A percentile compares a stretch with the other conserved stretches of the same genome.
Evolutionary conservation across 2,113 vertebrate species (phyloP).

Genomic region (Cephalopterus ornatus): DNA sequence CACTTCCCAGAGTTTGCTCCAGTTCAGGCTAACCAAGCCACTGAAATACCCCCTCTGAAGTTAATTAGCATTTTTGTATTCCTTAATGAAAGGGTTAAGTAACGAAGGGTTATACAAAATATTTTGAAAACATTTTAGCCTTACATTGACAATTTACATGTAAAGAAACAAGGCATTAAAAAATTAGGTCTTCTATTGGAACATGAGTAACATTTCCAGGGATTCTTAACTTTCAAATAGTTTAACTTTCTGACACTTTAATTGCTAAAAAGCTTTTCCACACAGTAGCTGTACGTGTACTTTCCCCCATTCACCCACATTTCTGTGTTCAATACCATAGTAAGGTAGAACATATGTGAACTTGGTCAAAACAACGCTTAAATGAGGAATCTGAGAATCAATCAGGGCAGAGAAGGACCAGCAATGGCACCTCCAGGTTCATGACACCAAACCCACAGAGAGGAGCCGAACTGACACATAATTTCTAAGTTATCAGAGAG

Average conservation of each 20-base stretch:
- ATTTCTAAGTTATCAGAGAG: neutral
- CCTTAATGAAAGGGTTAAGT: neutral
- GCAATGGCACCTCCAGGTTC: neutral
- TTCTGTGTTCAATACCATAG: neutral
- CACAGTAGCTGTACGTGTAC: neutral
- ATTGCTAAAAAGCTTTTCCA: neutral
- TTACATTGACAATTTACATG: neutral
- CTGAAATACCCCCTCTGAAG: neutral
- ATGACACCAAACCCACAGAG: neutral
- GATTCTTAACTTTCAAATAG: neutral
- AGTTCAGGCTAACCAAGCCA: neutral
- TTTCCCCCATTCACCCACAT: neutral
- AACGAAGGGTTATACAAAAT: neutral
- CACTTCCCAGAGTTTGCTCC: conserved; percentile 27
- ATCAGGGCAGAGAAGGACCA: neutral
- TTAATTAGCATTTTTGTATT: neutral
- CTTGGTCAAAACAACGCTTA: neutral
- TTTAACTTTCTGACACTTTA: neutral
- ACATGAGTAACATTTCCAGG: neutral
- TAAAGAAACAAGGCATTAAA: neutral
- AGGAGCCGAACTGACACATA: neutral
- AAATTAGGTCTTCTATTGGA: neutral
- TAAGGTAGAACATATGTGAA: neutral
- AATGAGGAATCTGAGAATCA: neutral
- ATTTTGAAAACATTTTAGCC: neutral